Conservation (phyloP, 2,888 invertebrate genomes). For the Xanthorhoe designata region DNA sequence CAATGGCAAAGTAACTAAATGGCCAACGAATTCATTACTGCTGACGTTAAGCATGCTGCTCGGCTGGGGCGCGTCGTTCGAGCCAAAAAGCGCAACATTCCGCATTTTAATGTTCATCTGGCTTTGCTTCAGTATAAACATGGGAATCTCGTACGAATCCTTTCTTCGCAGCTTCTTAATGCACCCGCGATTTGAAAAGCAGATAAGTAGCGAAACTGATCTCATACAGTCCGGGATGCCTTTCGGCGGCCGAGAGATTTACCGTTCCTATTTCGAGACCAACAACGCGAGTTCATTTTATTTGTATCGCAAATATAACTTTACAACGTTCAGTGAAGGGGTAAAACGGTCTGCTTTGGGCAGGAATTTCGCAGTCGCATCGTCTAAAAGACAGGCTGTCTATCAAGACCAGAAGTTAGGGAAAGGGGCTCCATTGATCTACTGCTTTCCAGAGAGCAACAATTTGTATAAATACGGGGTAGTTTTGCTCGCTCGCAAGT, state of each 20-base stretch:
- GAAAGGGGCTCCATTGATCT: constrained; percentile 72
- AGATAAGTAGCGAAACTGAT: constrained; percentile 77
- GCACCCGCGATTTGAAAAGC: constrained; percentile 82
- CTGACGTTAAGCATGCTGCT: constrained; percentile 79
- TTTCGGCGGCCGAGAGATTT: constrained; percentile 79
- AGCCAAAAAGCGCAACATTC: constrained; percentile 72
- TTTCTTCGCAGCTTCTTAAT: constrained; percentile 82
- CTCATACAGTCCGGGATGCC: constrained; percentile 74
- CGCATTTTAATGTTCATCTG: constrained; percentile 76
- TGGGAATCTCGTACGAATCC: constrained; percentile 81
- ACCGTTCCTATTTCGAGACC: constrained; percentile 80
- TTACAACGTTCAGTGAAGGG: constrained; percentile 73
- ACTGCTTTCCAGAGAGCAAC: constrained; percentile 77
- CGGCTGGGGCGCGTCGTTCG: constrained; percentile 76
- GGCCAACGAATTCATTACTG: constrained; percentile 78
- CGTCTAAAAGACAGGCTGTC: constrained; percentile 75
- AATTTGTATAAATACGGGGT: constrained; percentile 82
- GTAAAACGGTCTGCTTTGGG: constrained; percentile 68
- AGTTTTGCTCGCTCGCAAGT: constrained; percentile 74
- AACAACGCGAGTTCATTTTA: constrained; percentile 79
- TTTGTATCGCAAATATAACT: constrained; percentile 79
- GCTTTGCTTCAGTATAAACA: constrained; percentile 80
- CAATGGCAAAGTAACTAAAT: constrained; percentile 63
- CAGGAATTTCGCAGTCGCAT: constrained; percentile 77
- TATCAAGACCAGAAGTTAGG: constrained; percentile 78